Conservation (phyloP, 2,797 vertebrate species). For the Emydoidea blandingii region DNA sequence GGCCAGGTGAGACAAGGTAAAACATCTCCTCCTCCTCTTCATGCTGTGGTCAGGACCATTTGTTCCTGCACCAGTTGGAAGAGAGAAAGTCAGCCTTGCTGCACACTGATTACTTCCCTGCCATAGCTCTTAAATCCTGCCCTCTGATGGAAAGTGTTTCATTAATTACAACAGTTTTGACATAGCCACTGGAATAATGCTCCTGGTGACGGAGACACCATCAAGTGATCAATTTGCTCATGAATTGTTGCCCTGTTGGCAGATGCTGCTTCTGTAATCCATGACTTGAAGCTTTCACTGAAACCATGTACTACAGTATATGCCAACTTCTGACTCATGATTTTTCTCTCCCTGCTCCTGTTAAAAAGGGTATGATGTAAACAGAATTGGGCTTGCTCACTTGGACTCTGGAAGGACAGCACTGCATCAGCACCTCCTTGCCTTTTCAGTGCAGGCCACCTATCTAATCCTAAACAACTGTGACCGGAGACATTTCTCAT, state of each 20-base stretch:
- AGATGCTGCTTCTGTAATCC: neutral
- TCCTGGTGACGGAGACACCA: constrained; percentile 3
- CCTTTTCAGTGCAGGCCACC: neutral
- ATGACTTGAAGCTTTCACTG: neutral
- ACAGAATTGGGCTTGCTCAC: neutral
- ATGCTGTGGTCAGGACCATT: neutral
- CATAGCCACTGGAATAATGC: fast-evolving
- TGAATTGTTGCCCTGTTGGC: neutral
- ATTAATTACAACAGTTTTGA: constrained; percentile 17
- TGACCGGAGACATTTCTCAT: neutral
- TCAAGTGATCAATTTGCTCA: neutral
- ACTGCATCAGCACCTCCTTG: neutral
- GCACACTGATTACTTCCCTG: fast-evolving
- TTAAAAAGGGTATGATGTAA: constrained; percentile 11
- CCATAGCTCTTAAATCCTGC: neutral
- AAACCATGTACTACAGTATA: fast-evolving
- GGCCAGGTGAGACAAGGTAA: neutral
- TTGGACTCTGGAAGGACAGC: neutral
- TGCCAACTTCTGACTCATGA: neutral
- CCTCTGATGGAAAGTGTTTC: neutral
- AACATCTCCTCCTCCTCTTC: neutral
- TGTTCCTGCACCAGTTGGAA: neutral
- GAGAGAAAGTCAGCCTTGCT: neutral
- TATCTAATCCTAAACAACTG: neutral
- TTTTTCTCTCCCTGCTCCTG: neutral